phyloP scores from a whole-genome alignment of 2,113 vertebrate genomes.

The Varanus komodoensis region DNA sequence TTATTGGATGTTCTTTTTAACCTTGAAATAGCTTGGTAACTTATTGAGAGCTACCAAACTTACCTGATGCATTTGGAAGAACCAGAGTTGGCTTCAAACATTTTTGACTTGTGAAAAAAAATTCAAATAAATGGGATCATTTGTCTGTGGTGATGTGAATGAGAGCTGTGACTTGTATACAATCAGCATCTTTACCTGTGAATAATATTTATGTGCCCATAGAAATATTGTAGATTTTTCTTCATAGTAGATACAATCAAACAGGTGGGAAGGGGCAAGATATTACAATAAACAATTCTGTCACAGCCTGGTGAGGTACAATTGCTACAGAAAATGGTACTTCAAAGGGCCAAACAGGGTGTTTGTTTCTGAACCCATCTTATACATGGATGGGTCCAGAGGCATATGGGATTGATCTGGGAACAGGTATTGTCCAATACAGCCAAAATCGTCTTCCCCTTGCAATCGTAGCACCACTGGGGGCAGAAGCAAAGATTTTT shows the following conservation, averaged over 20 bases:
- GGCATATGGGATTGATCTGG: not conserved
- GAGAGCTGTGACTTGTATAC: conserved; percentile 64
- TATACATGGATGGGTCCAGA: not conserved
- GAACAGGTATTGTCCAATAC: not conserved
- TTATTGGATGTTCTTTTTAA: conserved; percentile 91
- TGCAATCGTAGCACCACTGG: conserved; percentile 40
- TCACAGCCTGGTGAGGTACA: conserved; percentile 59
- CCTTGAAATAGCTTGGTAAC: conserved; percentile 75
- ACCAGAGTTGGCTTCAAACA: conserved; percentile 61
- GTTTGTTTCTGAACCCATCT: not conserved
- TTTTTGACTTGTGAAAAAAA: conserved; percentile 66
- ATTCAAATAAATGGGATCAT: conserved; percentile 68
- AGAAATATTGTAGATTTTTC: conserved; percentile 55
- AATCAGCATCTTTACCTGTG: conserved; percentile 71
- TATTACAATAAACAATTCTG: not conserved
- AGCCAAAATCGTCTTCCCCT: conserved; percentile 35
- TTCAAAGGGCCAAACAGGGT: not conserved
- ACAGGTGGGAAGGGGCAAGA: not conserved
- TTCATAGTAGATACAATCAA: conserved; percentile 61
- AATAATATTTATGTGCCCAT: conserved; percentile 61
- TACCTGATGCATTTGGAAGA: conserved; percentile 60
- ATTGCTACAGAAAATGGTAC: conserved; percentile 47
- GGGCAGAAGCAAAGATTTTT: conserved; percentile 4
- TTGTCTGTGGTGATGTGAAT: conserved; percentile 66
- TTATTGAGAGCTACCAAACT: conserved; percentile 76